Percentiles rank a stretch among this genome's conserved stretches.
phyloP scores from a whole-genome alignment of 2,113 vertebrate species.

The Melospiza georgiana region DNA sequence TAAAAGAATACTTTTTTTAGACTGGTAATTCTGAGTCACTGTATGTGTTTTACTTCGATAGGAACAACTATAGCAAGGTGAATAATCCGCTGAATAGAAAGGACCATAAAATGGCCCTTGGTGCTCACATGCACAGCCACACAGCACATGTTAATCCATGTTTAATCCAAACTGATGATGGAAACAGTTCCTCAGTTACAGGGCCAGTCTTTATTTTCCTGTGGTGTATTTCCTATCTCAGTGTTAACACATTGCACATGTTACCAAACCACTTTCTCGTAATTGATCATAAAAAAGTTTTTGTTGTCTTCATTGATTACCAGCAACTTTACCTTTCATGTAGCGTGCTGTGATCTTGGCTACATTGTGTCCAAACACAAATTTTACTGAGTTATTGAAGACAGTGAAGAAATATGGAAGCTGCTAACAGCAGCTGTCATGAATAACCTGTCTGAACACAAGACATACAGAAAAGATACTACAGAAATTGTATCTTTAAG shows the following conservation, averaged over 20 bases:
- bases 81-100: not conserved
- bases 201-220: not conserved
- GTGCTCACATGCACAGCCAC: not conserved
- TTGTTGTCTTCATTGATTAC: not conserved
- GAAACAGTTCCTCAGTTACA: not conserved
- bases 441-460: not conserved
- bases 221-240: not conserved
- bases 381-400: not conserved
- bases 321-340: not conserved
- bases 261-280: not conserved
- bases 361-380: not conserved
- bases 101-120: not conserved
- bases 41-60: not conserved
- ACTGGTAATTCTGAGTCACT: not conserved
- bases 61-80: not conserved
- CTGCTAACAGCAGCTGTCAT: not conserved
- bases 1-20: not conserved
- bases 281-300: not conserved
- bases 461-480: not conserved
- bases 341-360: not conserved
- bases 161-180: not conserved
- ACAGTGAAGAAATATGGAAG: not conserved
- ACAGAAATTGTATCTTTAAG: not conserved
- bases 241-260: not conserved
- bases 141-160: too few species aligned